phyloP scores from a whole-genome alignment of 2,797 vertebrate genomes.

The Parotocinclus haroldoi region DNA sequence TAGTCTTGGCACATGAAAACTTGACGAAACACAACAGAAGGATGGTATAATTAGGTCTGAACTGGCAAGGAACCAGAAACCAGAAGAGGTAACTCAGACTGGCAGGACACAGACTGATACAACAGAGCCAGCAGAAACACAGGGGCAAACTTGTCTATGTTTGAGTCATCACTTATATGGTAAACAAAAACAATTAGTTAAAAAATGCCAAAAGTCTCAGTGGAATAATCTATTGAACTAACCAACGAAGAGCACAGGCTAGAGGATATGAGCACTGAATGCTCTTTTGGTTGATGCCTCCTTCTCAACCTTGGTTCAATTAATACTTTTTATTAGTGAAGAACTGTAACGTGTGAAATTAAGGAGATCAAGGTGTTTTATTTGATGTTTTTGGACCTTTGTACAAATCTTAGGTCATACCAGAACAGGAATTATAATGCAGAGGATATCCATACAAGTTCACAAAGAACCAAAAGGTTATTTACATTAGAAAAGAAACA shows the following conservation, averaged over 20 bases:
- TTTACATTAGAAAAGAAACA: too few relatives aligned
- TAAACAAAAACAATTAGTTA: not conserved
- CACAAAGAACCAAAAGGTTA: too few relatives aligned
- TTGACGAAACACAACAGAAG: conserved; percentile 53
- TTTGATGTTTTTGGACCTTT: too few relatives aligned
- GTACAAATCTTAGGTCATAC: too few relatives aligned
- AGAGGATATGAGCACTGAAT: not conserved
- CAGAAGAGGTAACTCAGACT: conserved; percentile 36
- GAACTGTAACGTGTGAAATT: too few relatives aligned
- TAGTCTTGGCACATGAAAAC: conserved; percentile 53
- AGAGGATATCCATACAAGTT: too few relatives aligned
- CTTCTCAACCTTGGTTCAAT: too few relatives aligned
- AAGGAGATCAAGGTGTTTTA: too few relatives aligned
- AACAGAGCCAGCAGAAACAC: conserved; percentile 1
- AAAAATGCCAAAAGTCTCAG: conserved; percentile 8
- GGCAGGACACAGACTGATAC: conserved; percentile 34
- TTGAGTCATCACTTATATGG: too few relatives aligned
- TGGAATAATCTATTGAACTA: conserved; percentile 3
- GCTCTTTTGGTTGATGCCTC: conserved; percentile 4
- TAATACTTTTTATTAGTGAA: too few relatives aligned
- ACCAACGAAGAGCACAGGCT: not conserved
- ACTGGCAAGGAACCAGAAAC: conserved; percentile 45
- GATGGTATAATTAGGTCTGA: conserved; percentile 58
- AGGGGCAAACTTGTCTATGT: too few relatives aligned
- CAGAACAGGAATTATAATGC: too few relatives aligned